phyloP scores from a whole-genome alignment of 2,797 vertebrate species.

The Diceros bicornis region DNA sequence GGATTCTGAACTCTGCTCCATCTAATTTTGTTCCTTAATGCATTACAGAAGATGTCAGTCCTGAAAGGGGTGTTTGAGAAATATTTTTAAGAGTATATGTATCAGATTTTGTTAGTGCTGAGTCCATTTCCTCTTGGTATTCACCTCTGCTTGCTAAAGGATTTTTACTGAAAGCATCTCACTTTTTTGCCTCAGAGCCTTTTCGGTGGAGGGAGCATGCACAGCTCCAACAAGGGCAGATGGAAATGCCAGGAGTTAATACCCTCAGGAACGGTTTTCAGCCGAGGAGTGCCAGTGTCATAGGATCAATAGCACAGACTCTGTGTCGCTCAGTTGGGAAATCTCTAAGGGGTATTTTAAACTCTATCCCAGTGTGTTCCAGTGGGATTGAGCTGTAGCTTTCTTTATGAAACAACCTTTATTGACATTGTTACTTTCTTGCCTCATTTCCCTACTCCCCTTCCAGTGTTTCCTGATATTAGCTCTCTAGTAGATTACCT shows the following conservation, averaged over 20 bases:
- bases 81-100: not conserved
- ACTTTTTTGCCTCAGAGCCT: not conserved
- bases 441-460: not conserved
- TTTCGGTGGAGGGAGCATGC: not conserved
- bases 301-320: not conserved
- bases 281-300: not conserved
- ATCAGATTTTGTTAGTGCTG: not conserved
- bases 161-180: not conserved
- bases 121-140: not conserved
- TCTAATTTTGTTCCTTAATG: not conserved
- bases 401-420: not conserved
- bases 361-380: not conserved
- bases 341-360: not conserved
- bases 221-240: not conserved
- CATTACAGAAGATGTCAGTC: not conserved
- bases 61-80: not conserved
- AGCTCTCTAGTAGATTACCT: not conserved
- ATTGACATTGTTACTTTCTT: not conserved
- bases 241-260: not conserved
- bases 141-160: not conserved
- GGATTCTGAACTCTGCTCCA: not conserved
- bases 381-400: not conserved
- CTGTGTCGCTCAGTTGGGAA: not conserved
- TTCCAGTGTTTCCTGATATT: not conserved
- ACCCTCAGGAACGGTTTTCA: not conserved